Conservation (phyloP, 2,888 invertebrate genomes). For the Dasysyrphus albostriatus region DNA sequence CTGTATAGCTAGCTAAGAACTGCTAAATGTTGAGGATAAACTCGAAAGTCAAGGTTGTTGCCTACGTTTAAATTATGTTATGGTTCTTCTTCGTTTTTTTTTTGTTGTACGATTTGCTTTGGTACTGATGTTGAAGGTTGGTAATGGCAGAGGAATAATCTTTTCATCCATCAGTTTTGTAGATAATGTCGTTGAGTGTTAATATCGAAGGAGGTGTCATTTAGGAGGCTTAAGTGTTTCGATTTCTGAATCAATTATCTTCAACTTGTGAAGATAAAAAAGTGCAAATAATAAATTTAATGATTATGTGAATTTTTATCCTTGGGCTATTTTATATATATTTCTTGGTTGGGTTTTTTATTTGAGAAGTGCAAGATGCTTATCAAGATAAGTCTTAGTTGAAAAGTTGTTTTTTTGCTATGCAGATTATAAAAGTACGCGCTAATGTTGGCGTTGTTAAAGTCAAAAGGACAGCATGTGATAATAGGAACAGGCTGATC, state of each 20-base stretch:
- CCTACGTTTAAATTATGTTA: conserved; percentile 38
- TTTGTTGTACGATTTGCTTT: conserved; percentile 5
- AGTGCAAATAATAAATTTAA: background rate
- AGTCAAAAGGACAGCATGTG: no score
- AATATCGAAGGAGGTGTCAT: conserved; percentile 25
- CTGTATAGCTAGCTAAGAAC: conserved; percentile 17
- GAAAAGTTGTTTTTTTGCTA: no score
- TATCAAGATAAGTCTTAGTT: no score
- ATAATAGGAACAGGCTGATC: no score
- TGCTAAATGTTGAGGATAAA: conserved; percentile 51
- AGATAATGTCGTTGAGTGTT: conserved; percentile 28
- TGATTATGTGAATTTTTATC: background rate
- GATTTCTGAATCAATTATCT: conserved; percentile 38
- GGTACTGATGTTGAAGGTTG: conserved; percentile 8
- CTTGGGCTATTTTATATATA: background rate
- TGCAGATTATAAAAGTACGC: no score
- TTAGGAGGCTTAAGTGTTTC: conserved; percentile 51
- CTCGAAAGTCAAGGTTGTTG: conserved; percentile 66
- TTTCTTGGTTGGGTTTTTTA: no score
- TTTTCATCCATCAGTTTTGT: conserved; percentile 47
- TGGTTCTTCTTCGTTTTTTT: conserved; percentile 18
- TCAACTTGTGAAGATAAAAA: background rate
- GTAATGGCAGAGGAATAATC: conserved; percentile 10
- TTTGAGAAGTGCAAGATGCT: no score
- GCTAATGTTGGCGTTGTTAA: no score